Conservation (phyloP, 2,113 vertebrate species). For the Ictalurus furcatus region DNA sequence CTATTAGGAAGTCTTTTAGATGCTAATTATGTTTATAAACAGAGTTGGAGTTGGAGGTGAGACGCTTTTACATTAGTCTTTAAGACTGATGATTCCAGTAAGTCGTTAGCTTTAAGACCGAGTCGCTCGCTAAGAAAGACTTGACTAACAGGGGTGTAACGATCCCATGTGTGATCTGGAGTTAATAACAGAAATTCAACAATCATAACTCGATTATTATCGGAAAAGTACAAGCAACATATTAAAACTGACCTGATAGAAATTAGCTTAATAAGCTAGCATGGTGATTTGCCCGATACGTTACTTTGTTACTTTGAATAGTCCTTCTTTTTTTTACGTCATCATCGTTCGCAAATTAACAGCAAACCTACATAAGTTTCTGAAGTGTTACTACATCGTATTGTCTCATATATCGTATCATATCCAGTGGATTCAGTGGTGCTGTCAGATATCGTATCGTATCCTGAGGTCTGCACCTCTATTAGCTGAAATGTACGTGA, state of each 20-base stretch:
- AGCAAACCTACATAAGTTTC: no score
- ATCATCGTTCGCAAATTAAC: no score
- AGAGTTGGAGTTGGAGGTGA: background rate
- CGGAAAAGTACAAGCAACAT: background rate
- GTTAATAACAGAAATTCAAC: background rate
- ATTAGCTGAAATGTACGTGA: background rate
- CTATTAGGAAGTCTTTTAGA: slow-evolving; percentile 11
- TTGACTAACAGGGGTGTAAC: background rate
- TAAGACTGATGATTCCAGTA: background rate
- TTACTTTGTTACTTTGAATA: background rate
- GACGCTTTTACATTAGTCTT: background rate
- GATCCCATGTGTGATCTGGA: background rate
- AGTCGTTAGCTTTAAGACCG: background rate
- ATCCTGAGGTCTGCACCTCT: background rate
- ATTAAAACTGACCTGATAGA: background rate
- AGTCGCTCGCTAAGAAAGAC: background rate
- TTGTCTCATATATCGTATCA: background rate
- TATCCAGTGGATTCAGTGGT: no score
- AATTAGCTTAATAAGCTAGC: background rate
- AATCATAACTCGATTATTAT: background rate
- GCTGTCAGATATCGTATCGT: no score
- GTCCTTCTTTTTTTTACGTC: background rate
- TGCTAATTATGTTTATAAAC: slow-evolving; percentile 24
- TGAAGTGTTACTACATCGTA: background rate
- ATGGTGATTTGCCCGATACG: background rate